These are phyloP conservation scores for Scaeva pyrastri DNA, from an alignment of 2,888 invertebrate species.

Conservation along the genomic window DNA sequence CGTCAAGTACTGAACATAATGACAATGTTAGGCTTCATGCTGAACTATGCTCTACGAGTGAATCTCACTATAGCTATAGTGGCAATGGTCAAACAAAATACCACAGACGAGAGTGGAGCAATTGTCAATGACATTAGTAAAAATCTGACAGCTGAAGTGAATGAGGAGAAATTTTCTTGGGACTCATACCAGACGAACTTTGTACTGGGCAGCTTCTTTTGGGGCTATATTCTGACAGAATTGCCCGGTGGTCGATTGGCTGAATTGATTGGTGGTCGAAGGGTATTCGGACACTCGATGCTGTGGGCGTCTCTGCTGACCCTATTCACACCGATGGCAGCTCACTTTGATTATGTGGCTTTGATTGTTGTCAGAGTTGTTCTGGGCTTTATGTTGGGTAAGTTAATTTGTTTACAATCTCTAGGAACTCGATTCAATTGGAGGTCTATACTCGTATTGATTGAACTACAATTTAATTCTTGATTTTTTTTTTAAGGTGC, in stretches of 20 bases:
- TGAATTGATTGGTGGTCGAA: slow-evolving; percentile 91
- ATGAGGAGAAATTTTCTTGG: slow-evolving; percentile 89
- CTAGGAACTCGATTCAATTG: neutral
- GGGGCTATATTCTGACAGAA: slow-evolving; percentile 96
- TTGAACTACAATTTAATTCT: slow-evolving; percentile 77
- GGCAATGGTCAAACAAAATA: slow-evolving; percentile 87
- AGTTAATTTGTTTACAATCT: too few species aligned
- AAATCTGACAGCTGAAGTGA: slow-evolving; percentile 62
- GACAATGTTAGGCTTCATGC: slow-evolving; percentile 94
- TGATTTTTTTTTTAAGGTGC: slow-evolving; percentile 86
- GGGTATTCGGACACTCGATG: slow-evolving; percentile 95
- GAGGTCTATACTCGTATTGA: neutral
- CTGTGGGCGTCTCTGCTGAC: slow-evolving; percentile 92
- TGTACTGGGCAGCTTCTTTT: slow-evolving; percentile 94
- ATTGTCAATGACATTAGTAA: slow-evolving; percentile 41
- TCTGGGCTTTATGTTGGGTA: slow-evolving; percentile 89
- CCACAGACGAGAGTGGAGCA: neutral
- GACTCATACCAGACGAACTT: slow-evolving; percentile 91
- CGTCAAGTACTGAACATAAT: slow-evolving; percentile 92
- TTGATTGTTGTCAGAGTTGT: slow-evolving; percentile 90
- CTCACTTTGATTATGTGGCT: slow-evolving; percentile 88
- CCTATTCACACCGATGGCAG: slow-evolving; percentile 91
- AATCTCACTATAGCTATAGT: slow-evolving; percentile 95
- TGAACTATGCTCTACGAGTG: slow-evolving; percentile 94
- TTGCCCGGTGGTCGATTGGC: slow-evolving; percentile 94